Base-by-base conservation (phyloP, 35 echinoderm and acorn worm genomes). In the Anneissia japonica region DNA sequence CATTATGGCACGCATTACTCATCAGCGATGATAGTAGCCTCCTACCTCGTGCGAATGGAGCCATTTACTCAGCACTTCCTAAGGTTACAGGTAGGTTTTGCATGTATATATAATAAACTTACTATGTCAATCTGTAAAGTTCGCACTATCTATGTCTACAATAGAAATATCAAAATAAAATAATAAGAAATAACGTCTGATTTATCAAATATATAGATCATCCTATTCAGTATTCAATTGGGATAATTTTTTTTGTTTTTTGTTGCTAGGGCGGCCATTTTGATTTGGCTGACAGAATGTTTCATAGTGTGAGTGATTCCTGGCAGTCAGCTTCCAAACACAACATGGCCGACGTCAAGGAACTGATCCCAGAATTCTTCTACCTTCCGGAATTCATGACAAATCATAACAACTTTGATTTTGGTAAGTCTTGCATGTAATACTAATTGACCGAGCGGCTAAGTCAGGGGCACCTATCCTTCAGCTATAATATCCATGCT, bases 401-500 rank as follows among this genome's bases (percentile, higher is more conserved):
- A 51, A 99, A 99, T 73, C 89, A 99, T n/a, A 99, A 94, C 76
- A 93, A 99, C 55, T 99, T 99, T 94, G 96, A 99, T 77, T 79
- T 99, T 5, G 96, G 92, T 89, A 78, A 82, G n/a, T n/a, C n/a
- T n/a, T n/a, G n/a, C n/a, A n/a, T n/a, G n/a, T n/a, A n/a, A n/a
- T n/a, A n/a, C n/a, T n/a, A n/a, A n/a, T n/a, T n/a, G n/a, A n/a
- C n/a, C n/a, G n/a, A n/a, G n/a, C n/a, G n/a, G n/a, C n/a, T n/a
- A n/a, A n/a, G n/a, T n/a, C n/a, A n/a, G n/a, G n/a, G n/a, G n/a
- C n/a, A n/a, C n/a, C n/a, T n/a, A n/a, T n/a, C n/a, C n/a, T n/a
- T n/a, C n/a, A n/a, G n/a, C n/a, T n/a, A n/a, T n/a, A n/a, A n/a
- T n/a, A n/a, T n/a, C n/a, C n/a, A n/a, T n/a, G n/a, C n/a, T n/a